These are phyloP conservation scores for Atherinomorus stipes DNA, from an alignment of 2,113 vertebrate genomes.

Conservation along the genomic window DNA sequence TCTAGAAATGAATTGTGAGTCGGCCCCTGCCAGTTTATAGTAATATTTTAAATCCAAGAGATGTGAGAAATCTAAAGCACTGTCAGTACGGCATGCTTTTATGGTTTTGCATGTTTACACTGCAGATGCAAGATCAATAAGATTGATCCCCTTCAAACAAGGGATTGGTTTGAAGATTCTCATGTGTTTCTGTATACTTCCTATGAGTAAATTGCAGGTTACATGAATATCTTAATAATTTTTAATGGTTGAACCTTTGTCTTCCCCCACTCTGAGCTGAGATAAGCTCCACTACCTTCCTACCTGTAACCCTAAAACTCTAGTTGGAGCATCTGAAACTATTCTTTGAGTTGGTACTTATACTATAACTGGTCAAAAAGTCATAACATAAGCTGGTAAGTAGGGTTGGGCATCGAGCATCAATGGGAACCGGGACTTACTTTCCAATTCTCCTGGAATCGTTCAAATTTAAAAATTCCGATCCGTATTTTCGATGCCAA, in stretches of 20 bases:
- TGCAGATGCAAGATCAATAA: conserved; percentile 5
- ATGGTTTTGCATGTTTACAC: background rate
- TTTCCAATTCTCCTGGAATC: too few relatives aligned
- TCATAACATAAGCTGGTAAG: background rate
- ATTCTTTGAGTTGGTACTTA: too few relatives aligned
- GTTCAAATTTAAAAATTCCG: too few relatives aligned
- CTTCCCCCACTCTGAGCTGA: too few relatives aligned
- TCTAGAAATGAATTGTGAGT: conserved; percentile 48
- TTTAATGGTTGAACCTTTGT: background rate
- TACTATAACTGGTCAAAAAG: background rate
- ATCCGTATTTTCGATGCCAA: too few relatives aligned
- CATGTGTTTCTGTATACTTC: background rate
- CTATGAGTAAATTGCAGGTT: background rate
- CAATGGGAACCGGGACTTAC: too few relatives aligned
- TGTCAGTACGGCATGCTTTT: background rate
- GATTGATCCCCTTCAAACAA: background rate
- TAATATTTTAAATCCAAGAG: conserved; percentile 13
- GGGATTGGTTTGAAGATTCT: background rate
- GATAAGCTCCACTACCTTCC: too few relatives aligned
- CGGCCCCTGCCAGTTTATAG: conserved; percentile 20
- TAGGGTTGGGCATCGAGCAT: too few relatives aligned
- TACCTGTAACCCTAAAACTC: too few relatives aligned
- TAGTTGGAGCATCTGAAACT: too few relatives aligned
- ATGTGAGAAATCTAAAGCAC: conserved; percentile 8
- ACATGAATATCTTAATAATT: too few relatives aligned